Evolutionary conservation across 2,113 vertebrate genomes (phyloP), one percentile per base, ranked within the genome.

Genomic region (Stigmatopora argus): DNA sequence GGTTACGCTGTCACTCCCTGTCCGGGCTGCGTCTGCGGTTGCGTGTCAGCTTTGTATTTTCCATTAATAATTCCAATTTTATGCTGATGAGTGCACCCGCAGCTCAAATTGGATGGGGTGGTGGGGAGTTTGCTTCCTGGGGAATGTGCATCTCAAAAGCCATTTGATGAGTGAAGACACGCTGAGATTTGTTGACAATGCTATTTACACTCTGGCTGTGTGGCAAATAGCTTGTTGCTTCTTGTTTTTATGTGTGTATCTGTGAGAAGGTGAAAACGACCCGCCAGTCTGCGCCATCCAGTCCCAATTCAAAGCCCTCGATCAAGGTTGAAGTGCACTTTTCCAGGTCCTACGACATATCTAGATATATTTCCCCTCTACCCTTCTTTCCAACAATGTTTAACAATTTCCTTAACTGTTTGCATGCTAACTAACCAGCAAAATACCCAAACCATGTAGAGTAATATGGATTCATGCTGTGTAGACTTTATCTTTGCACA

Each of bases 161-260:
- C 74, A 74, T 86, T 86, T 81, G 82, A 82, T 82, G 79, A 79
- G 72, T 55, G 83, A 79, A 79, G 71, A 66, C 81, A 70, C 58
- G 72, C 82, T 73, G 85, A 62, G 81, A 81, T 86, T 45, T 72
- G 74, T 77, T 79, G 81, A 69, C 80, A 77, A 61, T 53, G 71
- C 78, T 75, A 68, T 85, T 82, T 81, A 82, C 55, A 41, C 78
- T 79, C 77, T 47, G 63, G 83, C 86, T 83, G 82, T 21, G 77
- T 70, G 41, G 73, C 67, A 86, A 84, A 85, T 78, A 75, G 77
- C 77, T 85, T 78, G 75, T 82, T 80, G 73, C 80, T 82, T 79
- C 15, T 56, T 56, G 9, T 7, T 15, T 11, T 10, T 11, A 19
- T 23, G 10, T 23, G 51, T 21, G 23, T 31, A 10, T 55, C 6